phyloP scores from a whole-genome alignment of 2,797 vertebrate species.

The Galaxias olidus region DNA sequence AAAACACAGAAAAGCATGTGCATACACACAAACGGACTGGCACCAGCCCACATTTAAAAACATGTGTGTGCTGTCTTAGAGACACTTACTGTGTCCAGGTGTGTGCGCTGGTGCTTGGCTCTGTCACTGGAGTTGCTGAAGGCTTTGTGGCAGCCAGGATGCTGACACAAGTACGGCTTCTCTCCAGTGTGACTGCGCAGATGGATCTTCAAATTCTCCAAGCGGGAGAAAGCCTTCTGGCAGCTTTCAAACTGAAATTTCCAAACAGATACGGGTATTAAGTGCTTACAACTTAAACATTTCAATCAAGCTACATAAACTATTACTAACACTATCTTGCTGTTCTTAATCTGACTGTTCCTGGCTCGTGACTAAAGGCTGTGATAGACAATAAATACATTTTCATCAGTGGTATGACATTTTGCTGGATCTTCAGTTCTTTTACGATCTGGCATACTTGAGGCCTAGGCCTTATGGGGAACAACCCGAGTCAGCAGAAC shows the following conservation, averaged over 20 bases:
- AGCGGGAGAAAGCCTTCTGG: conserved; percentile 95
- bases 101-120: conserved; percentile 97
- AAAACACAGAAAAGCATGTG: conserved; percentile 4
- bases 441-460: no score
- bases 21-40: neutral
- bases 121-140: conserved; percentile 99
- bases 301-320: no score
- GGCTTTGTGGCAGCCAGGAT: conserved; percentile 92
- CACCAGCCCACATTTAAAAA: neutral
- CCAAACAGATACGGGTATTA: conserved; percentile 4
- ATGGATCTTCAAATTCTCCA: conserved; percentile 98
- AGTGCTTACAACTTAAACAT: neutral
- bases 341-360: no score
- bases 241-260: conserved; percentile 90
- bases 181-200: conserved; percentile 95
- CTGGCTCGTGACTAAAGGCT: no score
- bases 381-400: no score
- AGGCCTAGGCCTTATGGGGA: neutral
- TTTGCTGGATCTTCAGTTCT: no score
- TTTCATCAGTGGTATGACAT: no score
- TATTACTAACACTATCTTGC: no score
- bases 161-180: conserved; percentile 92
- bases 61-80: conserved; percentile 12
- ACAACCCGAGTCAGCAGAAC: conserved; percentile 22
- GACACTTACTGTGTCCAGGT: conserved; percentile 91